Conservation (phyloP, 2,113 vertebrate species). For the Rhinopomastus cyanomelas region DNA sequence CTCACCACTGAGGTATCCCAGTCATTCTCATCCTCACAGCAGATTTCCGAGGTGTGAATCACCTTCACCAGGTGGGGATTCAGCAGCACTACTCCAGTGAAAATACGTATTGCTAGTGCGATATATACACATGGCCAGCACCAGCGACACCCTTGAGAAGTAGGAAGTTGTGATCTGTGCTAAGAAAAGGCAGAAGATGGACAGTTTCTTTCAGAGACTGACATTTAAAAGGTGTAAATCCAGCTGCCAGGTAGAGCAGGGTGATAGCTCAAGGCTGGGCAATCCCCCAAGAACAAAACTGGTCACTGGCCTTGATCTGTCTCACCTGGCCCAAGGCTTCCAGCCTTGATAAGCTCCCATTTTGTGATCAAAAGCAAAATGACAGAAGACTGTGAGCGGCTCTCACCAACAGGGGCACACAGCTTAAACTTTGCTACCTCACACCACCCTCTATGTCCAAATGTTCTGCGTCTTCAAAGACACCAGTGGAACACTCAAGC, state of each 20-base stretch:
- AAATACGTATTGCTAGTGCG: accelerated
- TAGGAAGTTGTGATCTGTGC: not conserved
- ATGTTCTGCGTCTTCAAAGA: not conserved
- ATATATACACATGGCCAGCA: too few species aligned
- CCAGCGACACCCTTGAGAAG: accelerated
- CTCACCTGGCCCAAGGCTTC: not conserved
- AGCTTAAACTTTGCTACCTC: not conserved
- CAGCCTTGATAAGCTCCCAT: not conserved
- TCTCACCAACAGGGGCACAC: not conserved
- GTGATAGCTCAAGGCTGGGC: not conserved
- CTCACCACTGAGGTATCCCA: constrained; percentile 47
- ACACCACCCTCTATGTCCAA: not conserved
- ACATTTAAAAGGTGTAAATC: not conserved
- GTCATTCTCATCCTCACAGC: not conserved
- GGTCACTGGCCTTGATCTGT: not conserved
- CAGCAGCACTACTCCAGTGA: not conserved
- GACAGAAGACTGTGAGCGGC: not conserved
- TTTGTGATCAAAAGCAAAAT: not conserved
- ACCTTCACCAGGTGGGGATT: not conserved
- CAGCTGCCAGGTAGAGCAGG: not conserved
- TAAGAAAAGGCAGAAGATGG: not conserved
- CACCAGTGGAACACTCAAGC: not conserved
- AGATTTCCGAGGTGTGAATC: not conserved
- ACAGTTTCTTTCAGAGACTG: not conserved
- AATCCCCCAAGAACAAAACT: accelerated